These are phyloP conservation scores for Bovichtus diacanthus DNA, from an alignment of 2,797 vertebrate genomes.

Conservation along the genomic window DNA sequence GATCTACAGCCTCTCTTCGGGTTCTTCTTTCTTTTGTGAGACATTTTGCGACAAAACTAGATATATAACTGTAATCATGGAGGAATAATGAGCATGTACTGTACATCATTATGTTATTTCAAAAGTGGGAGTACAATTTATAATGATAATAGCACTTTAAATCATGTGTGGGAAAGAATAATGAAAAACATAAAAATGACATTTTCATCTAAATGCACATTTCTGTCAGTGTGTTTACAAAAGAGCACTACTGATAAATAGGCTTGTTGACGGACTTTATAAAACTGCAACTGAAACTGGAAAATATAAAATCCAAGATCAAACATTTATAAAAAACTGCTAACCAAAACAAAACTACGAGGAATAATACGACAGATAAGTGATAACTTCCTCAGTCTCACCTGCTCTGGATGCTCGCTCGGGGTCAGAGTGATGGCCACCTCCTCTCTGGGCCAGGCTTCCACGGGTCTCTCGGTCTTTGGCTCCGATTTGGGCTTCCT, in stretches of 20 bases:
- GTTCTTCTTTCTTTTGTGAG: not conserved
- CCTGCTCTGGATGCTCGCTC: conserved; percentile 79
- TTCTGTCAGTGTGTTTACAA: not conserved
- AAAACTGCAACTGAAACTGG: conserved; percentile 2
- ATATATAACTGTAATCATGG: not conserved
- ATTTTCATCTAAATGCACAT: not conserved
- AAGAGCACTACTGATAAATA: not conserved
- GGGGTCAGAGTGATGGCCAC: conserved; percentile 76
- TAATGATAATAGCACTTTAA: not conserved
- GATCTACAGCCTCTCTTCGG: conserved; percentile 50
- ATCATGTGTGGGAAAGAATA: not conserved
- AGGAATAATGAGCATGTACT: not conserved
- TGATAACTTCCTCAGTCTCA: conserved; percentile 48
- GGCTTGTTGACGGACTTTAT: not conserved
- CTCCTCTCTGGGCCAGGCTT: conserved; percentile 75
- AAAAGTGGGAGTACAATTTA: not conserved
- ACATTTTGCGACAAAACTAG: not conserved
- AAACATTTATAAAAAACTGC: not conserved
- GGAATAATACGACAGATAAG: not conserved
- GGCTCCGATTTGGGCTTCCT: conserved; percentile 85
- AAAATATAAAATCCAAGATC: not conserved
- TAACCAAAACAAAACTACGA: not conserved
- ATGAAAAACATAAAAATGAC: not conserved
- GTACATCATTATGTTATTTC: not conserved
- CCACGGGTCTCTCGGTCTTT: conserved; percentile 68